Base-by-base conservation (phyloP, 2,113 vertebrate genomes). In the Eulacestoma nigropectus region DNA sequence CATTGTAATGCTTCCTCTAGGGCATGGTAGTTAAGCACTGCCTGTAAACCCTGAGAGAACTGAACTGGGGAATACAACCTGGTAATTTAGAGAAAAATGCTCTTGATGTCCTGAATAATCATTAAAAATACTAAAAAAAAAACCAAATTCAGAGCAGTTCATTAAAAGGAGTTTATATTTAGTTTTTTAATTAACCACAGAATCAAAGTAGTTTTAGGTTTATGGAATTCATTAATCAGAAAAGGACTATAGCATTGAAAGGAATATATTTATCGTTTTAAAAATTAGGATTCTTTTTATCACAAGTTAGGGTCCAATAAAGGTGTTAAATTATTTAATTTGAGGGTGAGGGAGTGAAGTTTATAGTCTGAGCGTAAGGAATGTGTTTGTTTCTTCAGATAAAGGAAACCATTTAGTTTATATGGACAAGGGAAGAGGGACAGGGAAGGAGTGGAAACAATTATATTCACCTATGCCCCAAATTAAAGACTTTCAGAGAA, bases 121-220 rank as follows among this genome's bases (percentile, higher is more conserved):
- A 78, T 94, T 92, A 89, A 68, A 87, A 90, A 85, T 57, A 18
- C 68, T 37, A 7, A 46, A 78, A 69, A 69, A 47, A 69, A 33
- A 63, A 87, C 50, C 57, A 84, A 87, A 95, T 90, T 32, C 41
- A 65, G 78, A 96, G 60, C 47, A 80, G 88, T 67, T 59, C 56
- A 53, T 96, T 96, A 95, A 96, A 84, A 65, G 76, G 41, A 64
- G 84, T 89, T 96, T 96, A 81, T 92, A 89, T 93, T 95, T 94
- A 75, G 52, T 56, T 90, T 90, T 94, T 93, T 92, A 93, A 94
- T 96, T 95, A 95, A 90, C 37, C 52, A 62, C 41, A 46, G 62
- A 95, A 89, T 94, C 68, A 95, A 95, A 96, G 80, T 64, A 72
- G 49, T 52, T 88, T 78, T 92, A 65, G 29, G 11, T 77, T 92